phyloP scores from a whole-genome alignment of 2,888 invertebrate genomes.

The Clanis bilineata region DNA sequence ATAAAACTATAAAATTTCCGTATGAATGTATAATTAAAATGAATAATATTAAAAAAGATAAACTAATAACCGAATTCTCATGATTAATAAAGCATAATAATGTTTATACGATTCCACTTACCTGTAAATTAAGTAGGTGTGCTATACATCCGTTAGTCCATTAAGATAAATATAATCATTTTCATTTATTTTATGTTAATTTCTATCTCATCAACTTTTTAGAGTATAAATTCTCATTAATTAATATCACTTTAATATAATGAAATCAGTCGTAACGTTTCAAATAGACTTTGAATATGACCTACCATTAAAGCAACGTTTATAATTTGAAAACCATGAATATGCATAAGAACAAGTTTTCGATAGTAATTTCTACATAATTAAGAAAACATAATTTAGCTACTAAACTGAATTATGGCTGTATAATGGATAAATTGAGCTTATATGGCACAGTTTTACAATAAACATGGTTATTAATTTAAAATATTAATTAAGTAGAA shows the following conservation, averaged over 20 bases:
- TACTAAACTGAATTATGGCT: not conserved
- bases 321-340: not conserved
- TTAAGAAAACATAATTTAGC: conserved; percentile 1
- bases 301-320: not conserved
- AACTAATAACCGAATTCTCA: not conserved
- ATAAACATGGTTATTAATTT: not conserved
- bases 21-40: not conserved
- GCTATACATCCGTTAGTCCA: not conserved
- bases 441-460: not conserved
- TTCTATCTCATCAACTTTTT: not conserved
- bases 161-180: not conserved
- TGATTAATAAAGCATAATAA: not conserved
- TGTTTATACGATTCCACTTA: not conserved
- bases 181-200: not conserved
- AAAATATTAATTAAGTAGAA: conserved; percentile 20
- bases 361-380: not conserved
- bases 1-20: not conserved
- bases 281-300: not conserved
- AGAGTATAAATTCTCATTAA: not conserved
- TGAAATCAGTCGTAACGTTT: not conserved
- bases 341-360: not conserved
- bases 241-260: not conserved
- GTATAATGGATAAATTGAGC: not conserved
- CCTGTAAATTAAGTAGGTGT: not conserved
- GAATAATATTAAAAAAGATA: not conserved